Evolutionary conservation across 2,888 invertebrate genomes (phyloP).

Genomic region (Drosophila pegasa): DNA sequence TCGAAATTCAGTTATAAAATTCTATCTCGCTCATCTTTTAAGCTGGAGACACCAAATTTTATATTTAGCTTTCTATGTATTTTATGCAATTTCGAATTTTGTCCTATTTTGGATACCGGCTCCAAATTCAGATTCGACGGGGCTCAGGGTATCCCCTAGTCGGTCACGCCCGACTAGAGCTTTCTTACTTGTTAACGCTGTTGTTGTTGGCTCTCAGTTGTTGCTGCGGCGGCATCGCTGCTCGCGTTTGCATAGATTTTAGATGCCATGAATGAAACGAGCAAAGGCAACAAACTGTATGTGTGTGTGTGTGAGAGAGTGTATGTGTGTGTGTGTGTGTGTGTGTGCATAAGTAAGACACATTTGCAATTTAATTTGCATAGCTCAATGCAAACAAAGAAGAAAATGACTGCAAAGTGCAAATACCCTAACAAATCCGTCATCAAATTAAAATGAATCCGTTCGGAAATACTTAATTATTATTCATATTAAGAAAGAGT

Average conservation of each 20-base stretch:
- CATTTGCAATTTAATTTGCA: constrained; percentile 69
- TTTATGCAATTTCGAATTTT: too few relatives aligned
- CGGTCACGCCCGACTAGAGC: too few relatives aligned
- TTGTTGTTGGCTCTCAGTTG: constrained; percentile 30
- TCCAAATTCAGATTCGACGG: too few relatives aligned
- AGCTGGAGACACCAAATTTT: too few relatives aligned
- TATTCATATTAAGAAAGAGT: background rate
- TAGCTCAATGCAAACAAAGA: constrained; percentile 59
- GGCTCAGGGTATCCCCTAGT: too few relatives aligned
- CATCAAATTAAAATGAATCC: background rate
- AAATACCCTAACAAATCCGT: constrained; percentile 2
- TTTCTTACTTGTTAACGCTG: constrained; percentile 27
- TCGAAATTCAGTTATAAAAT: too few relatives aligned
- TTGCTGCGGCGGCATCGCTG: constrained; percentile 37
- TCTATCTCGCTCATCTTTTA: too few relatives aligned
- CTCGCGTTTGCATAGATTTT: constrained; percentile 49
- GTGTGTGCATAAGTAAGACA: constrained; percentile 33
- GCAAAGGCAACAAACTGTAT: constrained; percentile 25
- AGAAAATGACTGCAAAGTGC: background rate
- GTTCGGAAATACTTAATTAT: background rate
- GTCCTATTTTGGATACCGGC: too few relatives aligned
- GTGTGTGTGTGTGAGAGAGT: background rate
- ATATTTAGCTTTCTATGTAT: too few relatives aligned
- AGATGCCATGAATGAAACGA: constrained; percentile 45
- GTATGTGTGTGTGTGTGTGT: constrained; percentile 8